Evolutionary conservation across 2,113 vertebrate genomes (phyloP).

Genomic region (Scophthalmus maximus): DNA sequence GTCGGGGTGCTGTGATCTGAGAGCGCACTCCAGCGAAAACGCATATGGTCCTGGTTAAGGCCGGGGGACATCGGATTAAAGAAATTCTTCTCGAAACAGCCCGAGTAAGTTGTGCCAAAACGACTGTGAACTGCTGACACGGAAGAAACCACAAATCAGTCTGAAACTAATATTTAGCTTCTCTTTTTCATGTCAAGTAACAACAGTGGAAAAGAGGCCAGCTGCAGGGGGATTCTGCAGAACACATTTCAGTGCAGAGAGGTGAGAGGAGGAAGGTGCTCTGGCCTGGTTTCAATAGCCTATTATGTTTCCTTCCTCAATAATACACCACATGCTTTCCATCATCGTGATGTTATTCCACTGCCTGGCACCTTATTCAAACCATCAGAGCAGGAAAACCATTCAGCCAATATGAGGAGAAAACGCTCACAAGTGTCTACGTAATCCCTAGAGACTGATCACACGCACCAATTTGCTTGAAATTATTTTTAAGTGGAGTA

Average conservation of each 20-base stretch:
- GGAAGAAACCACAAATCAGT: conserved; percentile 80
- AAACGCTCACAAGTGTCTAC: conserved; percentile 52
- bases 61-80: conserved; percentile 71
- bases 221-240: conserved; percentile 38
- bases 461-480: conserved; percentile 50
- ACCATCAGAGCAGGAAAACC: conserved; percentile 49
- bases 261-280: conserved; percentile 35
- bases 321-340: conserved; percentile 46
- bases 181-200: conserved; percentile 66
- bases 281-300: conserved; percentile 53
- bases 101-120: conserved; percentile 73
- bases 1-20: conserved; percentile 55
- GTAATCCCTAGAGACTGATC: conserved; percentile 35
- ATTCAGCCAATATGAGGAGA: conserved; percentile 37
- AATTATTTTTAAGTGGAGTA: conserved; percentile 63
- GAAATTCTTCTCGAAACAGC: conserved; percentile 75
- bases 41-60: conserved; percentile 76
- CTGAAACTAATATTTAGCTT: conserved; percentile 75
- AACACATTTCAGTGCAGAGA: conserved; percentile 62
- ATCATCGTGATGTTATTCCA: conserved; percentile 53
- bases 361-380: conserved; percentile 20
- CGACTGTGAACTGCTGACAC: conserved; percentile 73
- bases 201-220: conserved; percentile 55
- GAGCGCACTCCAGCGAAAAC: conserved; percentile 55
- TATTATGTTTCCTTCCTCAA: conserved; percentile 58